Conservation (phyloP, 2,797 vertebrate species). For the Sparidentex hasta region DNA sequence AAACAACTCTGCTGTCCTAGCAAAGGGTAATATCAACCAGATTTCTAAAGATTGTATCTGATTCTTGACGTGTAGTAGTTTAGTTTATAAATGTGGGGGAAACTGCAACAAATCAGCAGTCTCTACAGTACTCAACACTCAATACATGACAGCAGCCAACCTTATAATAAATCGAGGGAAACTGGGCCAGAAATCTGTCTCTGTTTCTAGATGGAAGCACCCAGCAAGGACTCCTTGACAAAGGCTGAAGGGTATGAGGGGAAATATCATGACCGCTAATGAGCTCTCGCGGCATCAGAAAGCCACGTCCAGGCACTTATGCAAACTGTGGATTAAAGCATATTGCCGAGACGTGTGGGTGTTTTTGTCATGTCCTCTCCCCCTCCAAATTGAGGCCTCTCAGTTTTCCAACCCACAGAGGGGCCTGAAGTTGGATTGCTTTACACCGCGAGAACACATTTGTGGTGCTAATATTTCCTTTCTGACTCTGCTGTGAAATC, state of each 20-base stretch:
- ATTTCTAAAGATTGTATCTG: not conserved
- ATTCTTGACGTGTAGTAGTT: not conserved
- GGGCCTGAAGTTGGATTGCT: conserved; percentile 33
- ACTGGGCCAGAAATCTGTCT: conserved; percentile 19
- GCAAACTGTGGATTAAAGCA: conserved; percentile 39
- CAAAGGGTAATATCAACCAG: not conserved
- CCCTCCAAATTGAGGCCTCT: conserved; percentile 44
- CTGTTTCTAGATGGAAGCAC: conserved; percentile 30
- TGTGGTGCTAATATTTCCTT: conserved; percentile 70
- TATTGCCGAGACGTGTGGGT: conserved; percentile 42
- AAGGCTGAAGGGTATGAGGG: conserved; percentile 41
- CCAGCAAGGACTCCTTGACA: conserved; percentile 47
- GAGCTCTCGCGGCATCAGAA: conserved; percentile 42
- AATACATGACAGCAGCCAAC: conserved; percentile 9
- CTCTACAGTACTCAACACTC: conserved; percentile 10
- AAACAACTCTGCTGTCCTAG: not conserved
- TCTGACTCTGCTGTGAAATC: conserved; percentile 52
- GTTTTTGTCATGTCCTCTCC: conserved; percentile 41
- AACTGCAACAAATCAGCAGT: conserved; percentile 11
- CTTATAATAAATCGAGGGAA: conserved; percentile 18
- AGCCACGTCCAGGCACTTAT: conserved; percentile 37
- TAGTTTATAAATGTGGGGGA: not conserved
- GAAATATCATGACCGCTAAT: conserved; percentile 67
- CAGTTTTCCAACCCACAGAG: conserved; percentile 62
- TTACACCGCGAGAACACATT: conserved; percentile 56